A percentile compares a stretch with the other conserved stretches of the same genome.
These are phyloP conservation scores for Cephus nigrinus DNA, from an alignment of 2,888 invertebrate genomes.

Conservation along the genomic window DNA sequence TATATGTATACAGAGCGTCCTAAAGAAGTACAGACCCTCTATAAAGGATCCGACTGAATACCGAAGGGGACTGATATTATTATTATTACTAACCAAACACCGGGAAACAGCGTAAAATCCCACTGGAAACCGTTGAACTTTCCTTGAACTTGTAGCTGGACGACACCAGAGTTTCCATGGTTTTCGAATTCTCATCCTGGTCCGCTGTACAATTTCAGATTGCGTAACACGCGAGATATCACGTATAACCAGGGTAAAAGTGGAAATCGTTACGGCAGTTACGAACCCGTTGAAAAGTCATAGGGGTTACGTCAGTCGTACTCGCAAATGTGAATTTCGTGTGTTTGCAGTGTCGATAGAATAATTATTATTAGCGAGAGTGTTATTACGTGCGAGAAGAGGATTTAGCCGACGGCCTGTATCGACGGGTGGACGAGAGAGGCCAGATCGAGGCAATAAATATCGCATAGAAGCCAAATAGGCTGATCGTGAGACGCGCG, in stretches of 20 bases:
- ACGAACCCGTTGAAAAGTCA: not conserved
- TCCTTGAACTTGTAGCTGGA: not conserved
- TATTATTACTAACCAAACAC: not conserved
- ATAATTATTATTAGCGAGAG: not conserved
- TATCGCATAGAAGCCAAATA: conserved; percentile 31
- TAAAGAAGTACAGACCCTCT: not conserved
- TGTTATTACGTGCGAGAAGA: not conserved
- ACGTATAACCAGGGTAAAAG: not conserved
- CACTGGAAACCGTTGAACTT: not conserved
- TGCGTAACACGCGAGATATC: not conserved
- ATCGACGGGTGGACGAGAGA: not conserved
- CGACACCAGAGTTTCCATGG: not conserved
- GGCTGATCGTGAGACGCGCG: conserved; percentile 16
- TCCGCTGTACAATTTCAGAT: not conserved
- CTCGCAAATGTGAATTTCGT: not conserved
- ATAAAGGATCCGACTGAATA: not conserved
- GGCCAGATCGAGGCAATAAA: conserved; percentile 30
- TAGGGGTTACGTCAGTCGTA: not conserved
- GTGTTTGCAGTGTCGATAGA: not conserved
- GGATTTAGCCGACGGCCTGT: not conserved
- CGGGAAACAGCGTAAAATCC: not conserved
- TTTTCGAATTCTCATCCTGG: not conserved
- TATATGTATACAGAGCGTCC: not conserved
- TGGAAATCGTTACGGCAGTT: not conserved
- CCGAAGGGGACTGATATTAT: not conserved